Evolutionary conservation across 2,113 vertebrate genomes (phyloP), one percentile per base, ranked within the genome.

Genomic region (Psilopogon haemacephalus): DNA sequence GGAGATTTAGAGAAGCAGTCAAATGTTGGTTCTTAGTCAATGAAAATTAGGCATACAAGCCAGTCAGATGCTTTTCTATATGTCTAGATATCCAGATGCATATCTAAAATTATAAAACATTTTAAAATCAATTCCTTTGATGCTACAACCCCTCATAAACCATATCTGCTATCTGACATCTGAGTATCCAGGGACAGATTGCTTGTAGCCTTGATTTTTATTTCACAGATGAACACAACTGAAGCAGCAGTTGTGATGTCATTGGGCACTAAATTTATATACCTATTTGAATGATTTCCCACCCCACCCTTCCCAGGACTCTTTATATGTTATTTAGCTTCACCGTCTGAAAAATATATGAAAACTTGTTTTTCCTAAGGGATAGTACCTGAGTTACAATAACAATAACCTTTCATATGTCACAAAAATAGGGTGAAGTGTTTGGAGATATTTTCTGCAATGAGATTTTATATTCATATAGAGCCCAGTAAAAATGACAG

Each of bases 81-180:
- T 84, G 85, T 91, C 64, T 71, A 28, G 32, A 64, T 63, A 18
- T 89, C 88, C 79, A 92, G 55, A 78, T 83, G 69, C 1, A 3
- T 42, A 59, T 87, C 84, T 89, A 82, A 89, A 90, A 93, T 86
- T 46, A 89, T 27, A 63, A 84, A 73, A 89, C 71, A 70, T 73
- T 76, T 79, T 65, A 42, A 89, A 86, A 93, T 93, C 86, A 92
- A 37, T 78, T 73, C 63, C 12, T 89, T 86, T 89, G 67, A 62
- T 87, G 40, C 40, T 26, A 20, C 30, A 89, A 62, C 16, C 70
- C 65, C 46, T 52, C 35, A 52, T 42, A 89, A 90, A 70, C 50
- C 15, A 2, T 65, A 72, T 33, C 84, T 70, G 44, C 59, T 89
- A 15, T 54, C 20, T 90, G 83, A 54, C 38, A 79, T 71, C 54